Conservation (phyloP, 2,797 vertebrate species). For the Synaphobranchus kaupii region DNA sequence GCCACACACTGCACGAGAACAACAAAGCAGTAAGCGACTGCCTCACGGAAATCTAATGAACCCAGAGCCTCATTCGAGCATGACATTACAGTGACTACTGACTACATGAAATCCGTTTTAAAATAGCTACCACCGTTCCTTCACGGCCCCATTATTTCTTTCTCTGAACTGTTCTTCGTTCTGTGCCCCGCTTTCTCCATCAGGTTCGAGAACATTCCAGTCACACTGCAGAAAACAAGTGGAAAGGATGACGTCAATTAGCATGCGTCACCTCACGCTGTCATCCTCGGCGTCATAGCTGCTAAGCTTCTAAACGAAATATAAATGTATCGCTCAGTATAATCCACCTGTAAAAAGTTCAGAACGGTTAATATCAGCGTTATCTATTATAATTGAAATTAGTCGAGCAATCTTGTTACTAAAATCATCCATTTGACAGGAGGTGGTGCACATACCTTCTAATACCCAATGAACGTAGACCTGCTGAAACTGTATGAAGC, state of each 20-base stretch:
- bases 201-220: not conserved
- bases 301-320: not conserved
- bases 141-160: not conserved
- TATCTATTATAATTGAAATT: not conserved
- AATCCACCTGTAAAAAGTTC: not conserved
- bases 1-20: not conserved
- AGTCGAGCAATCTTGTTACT: not conserved
- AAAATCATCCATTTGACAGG: not conserved
- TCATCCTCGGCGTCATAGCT: not conserved
- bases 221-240: slow-evolving; percentile 8
- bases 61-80: not conserved
- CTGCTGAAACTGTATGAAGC: not conserved
- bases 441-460: not conserved
- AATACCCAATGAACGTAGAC: not conserved
- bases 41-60: not conserved
- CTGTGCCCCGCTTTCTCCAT: not conserved
- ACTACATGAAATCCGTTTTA: not conserved
- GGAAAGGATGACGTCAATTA: not conserved
- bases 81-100: not conserved
- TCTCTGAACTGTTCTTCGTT: not conserved
- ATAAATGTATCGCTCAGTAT: not conserved
- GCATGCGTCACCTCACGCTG: slow-evolving; percentile 7
- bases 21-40: not conserved
- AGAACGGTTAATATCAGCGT: not conserved
- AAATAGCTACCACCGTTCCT: not conserved